phyloP scores from a whole-genome alignment of 1,140 invertebrate genomes.

The Grapholita molesta region DNA sequence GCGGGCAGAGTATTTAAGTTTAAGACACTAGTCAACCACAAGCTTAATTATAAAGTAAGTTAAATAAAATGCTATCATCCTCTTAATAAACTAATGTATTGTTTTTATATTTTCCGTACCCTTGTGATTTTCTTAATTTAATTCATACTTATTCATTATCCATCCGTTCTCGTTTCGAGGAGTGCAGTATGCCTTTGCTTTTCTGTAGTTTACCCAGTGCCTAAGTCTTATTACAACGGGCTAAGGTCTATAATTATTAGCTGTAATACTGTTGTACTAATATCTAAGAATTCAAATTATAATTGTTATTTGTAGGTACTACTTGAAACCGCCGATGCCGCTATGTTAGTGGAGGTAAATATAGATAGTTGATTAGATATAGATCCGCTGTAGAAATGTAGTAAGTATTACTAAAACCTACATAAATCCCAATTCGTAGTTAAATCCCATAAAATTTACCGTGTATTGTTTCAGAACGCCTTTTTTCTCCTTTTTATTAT shows the following conservation, averaged over 20 bases:
- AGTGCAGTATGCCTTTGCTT: too few relatives aligned
- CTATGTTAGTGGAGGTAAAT: constrained; percentile 17
- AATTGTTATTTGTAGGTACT: constrained; percentile 15
- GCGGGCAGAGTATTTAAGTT: too few relatives aligned
- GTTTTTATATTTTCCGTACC: too few relatives aligned
- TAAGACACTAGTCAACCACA: too few relatives aligned
- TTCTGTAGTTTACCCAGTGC: too few relatives aligned
- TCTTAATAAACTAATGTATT: too few relatives aligned
- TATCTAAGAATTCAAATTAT: not conserved
- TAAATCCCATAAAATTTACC: not conserved
- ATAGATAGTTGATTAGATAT: not conserved
- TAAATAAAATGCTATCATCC: too few relatives aligned
- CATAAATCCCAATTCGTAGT: not conserved
- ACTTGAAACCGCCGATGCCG: constrained; percentile 10
- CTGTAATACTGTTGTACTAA: not conserved
- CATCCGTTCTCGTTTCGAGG: too few relatives aligned
- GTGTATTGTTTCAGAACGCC: not conserved
- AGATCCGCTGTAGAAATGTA: not conserved
- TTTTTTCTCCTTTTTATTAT: not conserved
- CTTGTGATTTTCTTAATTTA: not conserved
- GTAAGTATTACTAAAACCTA: not conserved
- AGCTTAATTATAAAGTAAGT: too few relatives aligned
- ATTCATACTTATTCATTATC: not conserved
- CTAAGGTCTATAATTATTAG: not conserved
- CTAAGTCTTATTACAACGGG: not conserved